Conservation (phyloP, 2,888 invertebrate species). For the Asteroscopus sphinx region DNA sequence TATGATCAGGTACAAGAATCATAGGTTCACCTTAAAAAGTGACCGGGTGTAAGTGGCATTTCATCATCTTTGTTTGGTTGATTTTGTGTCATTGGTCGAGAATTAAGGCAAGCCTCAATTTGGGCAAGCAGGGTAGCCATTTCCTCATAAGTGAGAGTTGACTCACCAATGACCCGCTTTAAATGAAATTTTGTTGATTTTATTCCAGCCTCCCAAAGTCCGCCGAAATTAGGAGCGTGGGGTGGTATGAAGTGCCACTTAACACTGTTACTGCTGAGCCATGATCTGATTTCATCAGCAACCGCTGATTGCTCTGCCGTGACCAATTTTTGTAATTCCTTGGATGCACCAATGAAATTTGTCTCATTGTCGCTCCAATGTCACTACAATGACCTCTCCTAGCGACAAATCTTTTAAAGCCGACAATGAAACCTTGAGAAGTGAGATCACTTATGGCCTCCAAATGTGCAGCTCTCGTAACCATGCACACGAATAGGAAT, state of each 20-base stretch:
- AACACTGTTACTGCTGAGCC: constrained; percentile 8
- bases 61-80: no score
- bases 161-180: no score
- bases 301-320: constrained; percentile 11
- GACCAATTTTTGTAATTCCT: constrained; percentile 7
- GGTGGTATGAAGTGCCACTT: constrained; percentile 4
- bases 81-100: constrained; percentile 1
- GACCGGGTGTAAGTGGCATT: neutral
- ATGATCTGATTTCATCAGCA: constrained; percentile 9
- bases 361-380: constrained; percentile 12
- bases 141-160: no score
- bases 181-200: no score
- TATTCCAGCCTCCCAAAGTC: constrained; percentile 6
- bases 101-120: no score
- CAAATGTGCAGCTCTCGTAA: constrained; percentile 1
- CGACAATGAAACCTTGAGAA: no score
- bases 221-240: constrained; percentile 4
- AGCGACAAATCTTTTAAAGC: constrained; percentile 4
- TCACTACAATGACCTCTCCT: constrained; percentile 3
- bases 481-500: constrained; percentile 11
- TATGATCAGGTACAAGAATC: no score
- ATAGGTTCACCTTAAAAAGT: constrained; percentile 1
- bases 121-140: no score
- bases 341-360: constrained; percentile 6
- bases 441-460: neutral